Evolutionary conservation across 1,140 invertebrate species (phyloP).

Genomic region (Ephestia elutella): DNA sequence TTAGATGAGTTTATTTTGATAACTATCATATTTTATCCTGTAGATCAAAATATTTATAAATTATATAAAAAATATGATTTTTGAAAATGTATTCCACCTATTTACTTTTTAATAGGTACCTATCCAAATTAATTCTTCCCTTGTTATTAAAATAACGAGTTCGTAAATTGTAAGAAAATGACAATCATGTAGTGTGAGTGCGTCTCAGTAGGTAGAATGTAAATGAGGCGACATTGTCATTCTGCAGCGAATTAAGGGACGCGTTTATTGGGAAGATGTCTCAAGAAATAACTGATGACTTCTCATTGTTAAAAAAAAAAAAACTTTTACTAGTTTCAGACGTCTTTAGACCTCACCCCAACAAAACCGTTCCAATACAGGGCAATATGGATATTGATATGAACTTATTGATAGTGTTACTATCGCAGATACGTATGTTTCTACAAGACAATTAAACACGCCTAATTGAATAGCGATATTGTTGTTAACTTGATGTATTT

Average conservation of each 20-base stretch:
- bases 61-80: conserved; percentile 23
- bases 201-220: conserved; percentile 5
- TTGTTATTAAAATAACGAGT: conserved; percentile 13
- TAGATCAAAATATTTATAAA: conserved; percentile 39
- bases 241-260: too few relatives aligned
- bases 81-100: conserved; percentile 23
- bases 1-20: conserved; percentile 70
- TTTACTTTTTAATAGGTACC: conserved; percentile 30
- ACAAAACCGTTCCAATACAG: conserved; percentile 25
- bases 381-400: conserved; percentile 24
- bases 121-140: conserved; percentile 23
- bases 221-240: background rate
- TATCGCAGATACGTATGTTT: conserved; percentile 44
- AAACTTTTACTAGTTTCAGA: background rate
- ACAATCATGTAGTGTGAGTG: conserved; percentile 7
- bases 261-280: too few relatives aligned
- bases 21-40: conserved; percentile 49
- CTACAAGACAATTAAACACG: conserved; percentile 48
- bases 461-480: conserved; percentile 61
- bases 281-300: background rate
- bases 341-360: background rate
- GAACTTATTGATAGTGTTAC: conserved; percentile 18
- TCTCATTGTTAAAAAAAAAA: background rate
- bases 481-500: conserved; percentile 73
- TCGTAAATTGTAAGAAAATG: conserved; percentile 11